These are phyloP conservation scores for Stegophylla sp. DNA, from an alignment of 2,888 invertebrate species.

Conservation along the genomic window DNA sequence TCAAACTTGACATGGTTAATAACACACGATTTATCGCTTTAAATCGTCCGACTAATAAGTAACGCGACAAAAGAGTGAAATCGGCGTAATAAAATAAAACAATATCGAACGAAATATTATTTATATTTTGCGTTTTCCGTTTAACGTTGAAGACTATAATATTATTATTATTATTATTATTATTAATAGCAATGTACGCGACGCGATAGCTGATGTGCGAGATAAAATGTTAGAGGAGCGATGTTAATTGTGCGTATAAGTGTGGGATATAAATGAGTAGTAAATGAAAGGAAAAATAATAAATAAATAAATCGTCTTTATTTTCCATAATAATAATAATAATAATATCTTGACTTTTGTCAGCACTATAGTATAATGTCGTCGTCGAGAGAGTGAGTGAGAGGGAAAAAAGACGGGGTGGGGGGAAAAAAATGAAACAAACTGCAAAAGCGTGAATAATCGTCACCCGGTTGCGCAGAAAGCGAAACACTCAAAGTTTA, in stretches of 20 bases:
- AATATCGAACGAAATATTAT: neutral
- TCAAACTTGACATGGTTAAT: no score
- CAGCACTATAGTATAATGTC: no score
- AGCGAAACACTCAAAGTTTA: slow-evolving; percentile 46
- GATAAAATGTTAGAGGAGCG: neutral
- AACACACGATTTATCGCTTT: no score
- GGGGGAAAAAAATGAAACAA: neutral
- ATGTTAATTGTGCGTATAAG: slow-evolving; percentile 11
- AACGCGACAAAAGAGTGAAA: neutral
- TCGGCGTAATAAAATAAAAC: no score
- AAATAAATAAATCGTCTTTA: neutral
- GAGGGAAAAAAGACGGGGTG: neutral
- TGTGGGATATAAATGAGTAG: neutral
- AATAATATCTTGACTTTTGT: neutral
- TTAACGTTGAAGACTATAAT: neutral
- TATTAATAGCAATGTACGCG: no score
- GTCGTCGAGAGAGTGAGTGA: no score
- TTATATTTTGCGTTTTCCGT: neutral
- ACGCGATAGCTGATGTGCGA: no score
- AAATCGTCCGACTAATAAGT: no score
- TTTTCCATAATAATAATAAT: no score
- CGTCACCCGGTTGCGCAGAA: slow-evolving; percentile 25
- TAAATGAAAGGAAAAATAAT: neutral
- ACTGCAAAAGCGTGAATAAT: slow-evolving; percentile 31
- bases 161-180: no score